Conservation (phyloP, 2,888 invertebrate genomes). For the Phengaris arion region DNA sequence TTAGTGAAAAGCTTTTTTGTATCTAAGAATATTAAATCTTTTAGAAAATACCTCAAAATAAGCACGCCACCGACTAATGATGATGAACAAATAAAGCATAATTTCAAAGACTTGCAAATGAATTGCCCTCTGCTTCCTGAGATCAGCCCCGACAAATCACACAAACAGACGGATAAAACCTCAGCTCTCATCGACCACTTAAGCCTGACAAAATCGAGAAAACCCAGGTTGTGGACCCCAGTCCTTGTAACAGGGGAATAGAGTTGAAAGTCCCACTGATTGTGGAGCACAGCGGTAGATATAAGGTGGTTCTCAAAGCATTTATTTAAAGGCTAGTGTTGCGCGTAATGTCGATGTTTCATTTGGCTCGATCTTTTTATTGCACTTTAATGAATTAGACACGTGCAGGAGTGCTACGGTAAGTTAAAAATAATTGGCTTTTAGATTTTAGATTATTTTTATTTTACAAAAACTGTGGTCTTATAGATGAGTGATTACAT, state of each 20-base stretch:
- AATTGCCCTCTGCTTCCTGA: constrained; percentile 48
- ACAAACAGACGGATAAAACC: constrained; percentile 73
- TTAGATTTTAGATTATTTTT: neutral
- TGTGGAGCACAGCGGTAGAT: constrained; percentile 33
- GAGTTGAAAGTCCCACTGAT: constrained; percentile 37
- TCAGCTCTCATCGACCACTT: constrained; percentile 67
- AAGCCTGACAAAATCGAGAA: constrained; percentile 40
- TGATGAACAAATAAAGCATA: constrained; percentile 3
- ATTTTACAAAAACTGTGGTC: neutral
- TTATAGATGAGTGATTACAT: neutral
- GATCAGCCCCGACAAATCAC: constrained; percentile 53
- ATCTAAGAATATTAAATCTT: no score
- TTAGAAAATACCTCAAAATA: no score
- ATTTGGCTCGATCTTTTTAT: constrained; percentile 32
- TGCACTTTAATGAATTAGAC: constrained; percentile 28
- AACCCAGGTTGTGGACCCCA: constrained; percentile 18
- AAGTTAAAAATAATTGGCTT: neutral
- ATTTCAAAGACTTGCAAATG: constrained; percentile 24
- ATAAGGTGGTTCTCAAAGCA: constrained; percentile 41
- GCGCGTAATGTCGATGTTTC: constrained; percentile 45
- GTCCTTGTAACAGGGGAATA: constrained; percentile 40
- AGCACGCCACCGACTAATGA: neutral
- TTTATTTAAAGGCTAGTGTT: constrained; percentile 52
- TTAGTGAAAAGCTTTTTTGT: no score
- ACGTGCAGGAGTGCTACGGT: constrained; percentile 19